A percentile compares a stretch with the other conserved stretches of the same genome.
These are phyloP conservation scores for Cyrtonyx montezumae DNA, from an alignment of 2,113 vertebrate genomes.

Conservation along the genomic window DNA sequence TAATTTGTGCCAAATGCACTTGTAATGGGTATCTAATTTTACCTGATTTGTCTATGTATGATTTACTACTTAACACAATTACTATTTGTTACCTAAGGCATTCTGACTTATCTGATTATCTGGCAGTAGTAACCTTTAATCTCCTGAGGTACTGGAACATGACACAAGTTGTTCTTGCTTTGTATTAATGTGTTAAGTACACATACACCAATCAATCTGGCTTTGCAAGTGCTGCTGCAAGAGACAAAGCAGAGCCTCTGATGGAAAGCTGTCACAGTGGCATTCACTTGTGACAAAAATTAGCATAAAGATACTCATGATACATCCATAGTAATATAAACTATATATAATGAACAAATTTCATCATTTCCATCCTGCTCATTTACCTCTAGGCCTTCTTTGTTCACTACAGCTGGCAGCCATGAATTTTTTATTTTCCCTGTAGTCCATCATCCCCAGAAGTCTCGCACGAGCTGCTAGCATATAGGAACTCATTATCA, in stretches of 20 bases:
- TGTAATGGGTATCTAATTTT: conserved; percentile 39
- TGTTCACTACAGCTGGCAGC: not conserved
- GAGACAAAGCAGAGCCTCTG: not conserved
- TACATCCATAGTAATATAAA: no score
- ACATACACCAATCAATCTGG: not conserved
- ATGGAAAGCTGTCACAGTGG: not conserved
- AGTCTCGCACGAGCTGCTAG: not conserved
- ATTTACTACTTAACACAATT: conserved; percentile 45
- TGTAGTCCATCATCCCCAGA: not conserved
- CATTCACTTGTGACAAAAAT: not conserved
- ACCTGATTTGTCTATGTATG: conserved; percentile 22
- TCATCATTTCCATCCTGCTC: not conserved
- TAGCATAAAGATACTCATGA: not conserved
- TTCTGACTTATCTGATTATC: conserved; percentile 35
- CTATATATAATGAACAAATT: not conserved
- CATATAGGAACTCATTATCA: not conserved
- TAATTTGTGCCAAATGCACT: conserved; percentile 40
- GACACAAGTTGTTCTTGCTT: not conserved
- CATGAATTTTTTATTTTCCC: conserved; percentile 1
- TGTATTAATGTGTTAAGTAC: not conserved
- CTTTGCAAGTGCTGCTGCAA: not conserved
- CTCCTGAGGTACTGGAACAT: not conserved
- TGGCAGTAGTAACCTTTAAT: conserved; percentile 18
- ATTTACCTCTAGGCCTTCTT: not conserved
- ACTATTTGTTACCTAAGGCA: conserved; percentile 20